Evolutionary conservation across 2,888 invertebrate species (phyloP), one percentile per base, ranked within the genome.

Genomic region (Conistra vaccinii): DNA sequence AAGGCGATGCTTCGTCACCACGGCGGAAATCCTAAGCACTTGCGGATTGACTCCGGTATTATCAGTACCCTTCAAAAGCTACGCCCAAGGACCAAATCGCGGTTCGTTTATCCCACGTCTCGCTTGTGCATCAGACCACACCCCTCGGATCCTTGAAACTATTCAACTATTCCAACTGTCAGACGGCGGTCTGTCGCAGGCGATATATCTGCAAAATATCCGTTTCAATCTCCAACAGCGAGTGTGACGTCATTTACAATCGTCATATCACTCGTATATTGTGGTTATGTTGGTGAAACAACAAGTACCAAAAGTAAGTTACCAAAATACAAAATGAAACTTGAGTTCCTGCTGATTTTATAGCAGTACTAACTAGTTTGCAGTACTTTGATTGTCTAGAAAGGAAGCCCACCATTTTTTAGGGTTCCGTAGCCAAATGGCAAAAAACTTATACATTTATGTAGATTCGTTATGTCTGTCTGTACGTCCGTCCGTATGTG

Each of bases 81-180:
- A 39, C 39, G 39, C 39, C 39, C 39, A 10, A 39, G n/a, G 26
- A 26, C 10, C 3, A 26, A 62, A 20, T 26, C 10, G 3, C 10
- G 26, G 10, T 62, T 62, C 10, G 0, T 26, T 42, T 20, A 0
- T 17, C 5, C 29, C 29, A 29, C 4, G 23, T 51, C 14, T 32
- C n/a, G n/a, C n/a, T 71, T 72, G 5, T 76, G 1, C 20, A 35
- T 81, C 66, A 45, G 2, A 81, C 87, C 86, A 83, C 51, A 58
- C 66, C 17, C 58, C 76, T 65, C 53, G 66, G 65, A 83, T 86
- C 82, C 86, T 85, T 86, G 88, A 90, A 92, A 93, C 93, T 93
- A 92, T 93, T 93, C 93, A 90, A 89, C 91, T 91, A 92, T 93
- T 93, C 91, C 92, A 91, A 81, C 89, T 91, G 93, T 91, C 93